Conservation (phyloP, 2,888 invertebrate species). For the Andrena minutula region DNA sequence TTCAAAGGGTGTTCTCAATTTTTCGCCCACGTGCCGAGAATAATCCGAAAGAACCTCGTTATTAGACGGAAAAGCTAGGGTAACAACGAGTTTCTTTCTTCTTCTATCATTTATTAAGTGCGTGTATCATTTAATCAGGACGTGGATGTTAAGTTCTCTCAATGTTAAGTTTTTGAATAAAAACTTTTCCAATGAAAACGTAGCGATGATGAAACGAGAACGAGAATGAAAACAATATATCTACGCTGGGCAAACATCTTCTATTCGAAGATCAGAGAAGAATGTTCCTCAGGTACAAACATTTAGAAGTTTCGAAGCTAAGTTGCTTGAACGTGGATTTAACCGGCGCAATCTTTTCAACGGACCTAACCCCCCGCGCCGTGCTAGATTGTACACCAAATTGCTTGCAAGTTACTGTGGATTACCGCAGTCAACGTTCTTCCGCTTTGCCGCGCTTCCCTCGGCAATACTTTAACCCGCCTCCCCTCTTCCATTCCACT, state of each 20-base stretch:
- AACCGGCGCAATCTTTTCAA: conserved; percentile 44
- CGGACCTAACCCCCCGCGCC: conserved; percentile 25
- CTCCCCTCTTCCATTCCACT: neutral
- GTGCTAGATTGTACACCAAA: conserved; percentile 41
- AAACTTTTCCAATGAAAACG: no score
- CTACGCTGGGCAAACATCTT: conserved; percentile 11
- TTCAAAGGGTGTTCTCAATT: conserved; percentile 30
- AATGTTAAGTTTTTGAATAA: no score
- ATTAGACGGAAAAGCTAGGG: conserved; percentile 13
- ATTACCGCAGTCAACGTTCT: conserved; percentile 34
- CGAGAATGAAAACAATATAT: conserved; percentile 1
- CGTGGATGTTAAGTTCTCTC: no score
- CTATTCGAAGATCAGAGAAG: conserved; percentile 26
- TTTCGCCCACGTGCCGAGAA: conserved; percentile 16
- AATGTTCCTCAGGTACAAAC: conserved; percentile 26
- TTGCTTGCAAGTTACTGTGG: conserved; percentile 40
- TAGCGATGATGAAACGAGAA: neutral
- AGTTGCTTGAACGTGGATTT: conserved; percentile 31
- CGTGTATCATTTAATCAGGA: no score
- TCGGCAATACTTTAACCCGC: conserved; percentile 20
- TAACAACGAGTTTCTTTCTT: conserved; percentile 20
- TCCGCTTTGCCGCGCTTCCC: neutral
- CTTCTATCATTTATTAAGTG: no score
- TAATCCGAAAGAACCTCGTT: conserved; percentile 27
- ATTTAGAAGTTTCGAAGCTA: conserved; percentile 41